phyloP scores from a whole-genome alignment of 2,888 invertebrate genomes.

The Ormyrus labotus region DNA sequence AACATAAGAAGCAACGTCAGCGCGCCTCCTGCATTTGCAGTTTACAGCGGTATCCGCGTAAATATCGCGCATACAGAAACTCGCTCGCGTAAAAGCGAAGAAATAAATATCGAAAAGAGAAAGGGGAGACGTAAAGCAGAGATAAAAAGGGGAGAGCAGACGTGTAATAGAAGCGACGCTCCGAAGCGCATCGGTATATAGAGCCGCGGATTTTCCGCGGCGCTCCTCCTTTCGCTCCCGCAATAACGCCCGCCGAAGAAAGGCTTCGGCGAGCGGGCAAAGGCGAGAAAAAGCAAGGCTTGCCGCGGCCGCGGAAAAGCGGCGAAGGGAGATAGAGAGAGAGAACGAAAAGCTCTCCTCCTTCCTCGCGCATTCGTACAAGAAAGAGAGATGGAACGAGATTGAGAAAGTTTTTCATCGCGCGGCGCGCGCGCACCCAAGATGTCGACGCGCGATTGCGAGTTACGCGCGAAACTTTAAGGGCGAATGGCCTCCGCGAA shows the following conservation, averaged over 20 bases:
- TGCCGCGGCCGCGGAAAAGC: constrained; percentile 10
- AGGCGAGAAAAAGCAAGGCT: neutral
- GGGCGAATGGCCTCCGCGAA: constrained; percentile 11
- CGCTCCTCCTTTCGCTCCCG: constrained; percentile 1
- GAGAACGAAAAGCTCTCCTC: constrained; percentile 3
- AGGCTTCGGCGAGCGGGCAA: constrained; percentile 3
- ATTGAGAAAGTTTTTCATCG: constrained; percentile 68
- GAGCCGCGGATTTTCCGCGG: neutral
- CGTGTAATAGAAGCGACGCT: constrained; percentile 28
- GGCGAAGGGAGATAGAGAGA: neutral
- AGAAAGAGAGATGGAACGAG: constrained; percentile 43
- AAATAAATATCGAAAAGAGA: too few relatives aligned
- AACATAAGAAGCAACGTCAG: too few relatives aligned
- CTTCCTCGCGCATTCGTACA: too few relatives aligned
- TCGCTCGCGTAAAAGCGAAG: too few relatives aligned
- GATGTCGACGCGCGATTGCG: constrained; percentile 63
- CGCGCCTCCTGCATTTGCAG: too few relatives aligned
- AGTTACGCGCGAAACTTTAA: constrained; percentile 60
- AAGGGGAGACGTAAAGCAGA: too few relatives aligned
- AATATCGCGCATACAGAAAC: too few relatives aligned
- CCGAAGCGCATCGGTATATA: too few relatives aligned
- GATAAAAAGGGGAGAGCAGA: constrained; percentile 3
- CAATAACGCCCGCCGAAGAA: constrained; percentile 35
- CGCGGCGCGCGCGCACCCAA: constrained; percentile 32
- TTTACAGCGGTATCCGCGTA: too few relatives aligned